These are phyloP conservation scores for Aphelinus certus DNA, from an alignment of 1,140 invertebrate genomes.

Conservation along the genomic window DNA sequence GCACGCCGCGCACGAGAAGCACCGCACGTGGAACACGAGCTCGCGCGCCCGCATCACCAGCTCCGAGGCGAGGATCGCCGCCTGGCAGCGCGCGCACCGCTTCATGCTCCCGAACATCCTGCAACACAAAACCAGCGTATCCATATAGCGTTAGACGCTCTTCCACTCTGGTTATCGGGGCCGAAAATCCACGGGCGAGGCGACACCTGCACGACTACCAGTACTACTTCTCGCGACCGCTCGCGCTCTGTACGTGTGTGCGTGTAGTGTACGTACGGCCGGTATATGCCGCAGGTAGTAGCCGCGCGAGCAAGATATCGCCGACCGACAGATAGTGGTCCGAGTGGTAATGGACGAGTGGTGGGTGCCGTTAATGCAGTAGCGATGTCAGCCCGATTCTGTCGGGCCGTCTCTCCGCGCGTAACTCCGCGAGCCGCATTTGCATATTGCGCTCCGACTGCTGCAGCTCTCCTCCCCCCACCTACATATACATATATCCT, in stretches of 20 bases:
- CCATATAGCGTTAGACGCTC: too few relatives aligned
- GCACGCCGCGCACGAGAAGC: slow-evolving; percentile 95
- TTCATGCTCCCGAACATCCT: slow-evolving; percentile 83
- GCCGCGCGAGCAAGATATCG: slow-evolving; percentile 51
- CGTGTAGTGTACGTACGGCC: too few relatives aligned
- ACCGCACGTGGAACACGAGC: slow-evolving; percentile 93
- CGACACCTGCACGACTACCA: too few relatives aligned
- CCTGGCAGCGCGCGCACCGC: slow-evolving; percentile 88
- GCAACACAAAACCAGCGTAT: slow-evolving; percentile 50
- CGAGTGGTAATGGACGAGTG: slow-evolving; percentile 57
- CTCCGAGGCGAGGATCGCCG: slow-evolving; percentile 91
- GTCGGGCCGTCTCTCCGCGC: neutral
- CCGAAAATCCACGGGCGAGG: too few relatives aligned
- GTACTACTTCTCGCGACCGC: too few relatives aligned
- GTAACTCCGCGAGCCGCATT: slow-evolving; percentile 10
- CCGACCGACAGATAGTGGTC: neutral
- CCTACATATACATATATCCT: neutral
- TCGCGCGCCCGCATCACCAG: slow-evolving; percentile 94
- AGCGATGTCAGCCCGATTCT: slow-evolving; percentile 54
- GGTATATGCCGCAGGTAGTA: slow-evolving; percentile 16
- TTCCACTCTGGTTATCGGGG: too few relatives aligned
- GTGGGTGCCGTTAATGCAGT: slow-evolving; percentile 63
- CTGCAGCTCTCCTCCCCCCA: neutral
- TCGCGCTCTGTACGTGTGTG: too few relatives aligned
- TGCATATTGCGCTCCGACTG: slow-evolving; percentile 17